Conservation (phyloP, 2,888 invertebrate species). For the Nudaria mundana region DNA sequence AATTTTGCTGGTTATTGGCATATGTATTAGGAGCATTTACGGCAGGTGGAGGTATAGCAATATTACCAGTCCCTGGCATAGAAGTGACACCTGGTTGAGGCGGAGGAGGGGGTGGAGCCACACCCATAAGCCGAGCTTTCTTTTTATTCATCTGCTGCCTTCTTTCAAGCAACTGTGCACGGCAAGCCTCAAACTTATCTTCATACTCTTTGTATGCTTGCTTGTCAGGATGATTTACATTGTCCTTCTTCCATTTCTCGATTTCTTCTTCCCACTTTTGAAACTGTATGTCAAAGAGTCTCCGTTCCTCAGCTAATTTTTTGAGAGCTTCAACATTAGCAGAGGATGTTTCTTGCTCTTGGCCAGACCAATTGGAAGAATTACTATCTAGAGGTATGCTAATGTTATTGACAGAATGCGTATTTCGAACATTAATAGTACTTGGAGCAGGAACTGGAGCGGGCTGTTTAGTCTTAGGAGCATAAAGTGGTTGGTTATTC, state of each 20-base stretch:
- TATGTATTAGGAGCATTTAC: slow-evolving; percentile 26
- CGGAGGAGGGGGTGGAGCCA: slow-evolving; percentile 38
- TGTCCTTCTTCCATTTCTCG: slow-evolving; percentile 94
- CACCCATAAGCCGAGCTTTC: slow-evolving; percentile 59
- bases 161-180: slow-evolving; percentile 88
- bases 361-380: slow-evolving; percentile 49
- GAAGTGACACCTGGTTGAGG: slow-evolving; percentile 28
- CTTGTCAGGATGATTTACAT: slow-evolving; percentile 95
- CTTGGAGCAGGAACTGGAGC: slow-evolving; percentile 38
- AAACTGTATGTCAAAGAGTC: slow-evolving; percentile 93
- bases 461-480: slow-evolving; percentile 28
- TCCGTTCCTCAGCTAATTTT: slow-evolving; percentile 85
- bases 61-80: slow-evolving; percentile 33
- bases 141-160: slow-evolving; percentile 91
- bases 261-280: slow-evolving; percentile 96
- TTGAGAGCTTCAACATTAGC: slow-evolving; percentile 62
- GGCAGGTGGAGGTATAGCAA: slow-evolving; percentile 35
- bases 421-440: slow-evolving; percentile 24
- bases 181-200: slow-evolving; percentile 92
- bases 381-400: slow-evolving; percentile 46
- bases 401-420: slow-evolving; percentile 27
- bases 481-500: slow-evolving; percentile 65
- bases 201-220: slow-evolving; percentile 92
- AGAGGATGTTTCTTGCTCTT: slow-evolving; percentile 31
- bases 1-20: slow-evolving; percentile 27